Evolutionary conservation across 2,797 vertebrate genomes (phyloP).

Genomic region (Onychomys arenicola): DNA sequence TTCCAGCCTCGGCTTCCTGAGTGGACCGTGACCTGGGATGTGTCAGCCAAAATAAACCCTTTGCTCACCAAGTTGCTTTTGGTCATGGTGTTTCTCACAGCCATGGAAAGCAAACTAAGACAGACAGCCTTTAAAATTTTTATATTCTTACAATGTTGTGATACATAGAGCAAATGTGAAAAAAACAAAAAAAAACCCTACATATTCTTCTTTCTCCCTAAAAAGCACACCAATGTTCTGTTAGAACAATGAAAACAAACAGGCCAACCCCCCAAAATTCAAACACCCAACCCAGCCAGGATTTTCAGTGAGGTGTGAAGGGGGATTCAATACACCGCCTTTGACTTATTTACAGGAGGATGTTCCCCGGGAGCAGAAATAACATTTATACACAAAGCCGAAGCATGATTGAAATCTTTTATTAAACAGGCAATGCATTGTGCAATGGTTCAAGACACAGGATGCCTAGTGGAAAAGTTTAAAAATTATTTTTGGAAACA

Average conservation of each 20-base stretch:
- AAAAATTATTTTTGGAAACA: slow-evolving; percentile 75
- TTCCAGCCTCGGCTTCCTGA: neutral
- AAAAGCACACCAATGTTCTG: neutral
- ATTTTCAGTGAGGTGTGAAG: neutral
- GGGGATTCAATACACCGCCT: neutral
- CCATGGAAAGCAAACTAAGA: neutral
- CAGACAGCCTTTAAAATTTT: neutral
- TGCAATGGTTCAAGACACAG: slow-evolving; percentile 64
- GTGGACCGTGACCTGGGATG: neutral
- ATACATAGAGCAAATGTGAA: neutral
- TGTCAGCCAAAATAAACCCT: neutral
- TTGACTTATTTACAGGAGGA: neutral
- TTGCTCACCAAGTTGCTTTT: neutral
- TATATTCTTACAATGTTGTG: neutral
- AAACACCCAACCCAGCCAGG: neutral
- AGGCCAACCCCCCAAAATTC: neutral
- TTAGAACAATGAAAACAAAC: neutral
- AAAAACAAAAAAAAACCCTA: neutral
- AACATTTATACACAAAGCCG: neutral
- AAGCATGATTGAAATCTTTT: slow-evolving; percentile 70
- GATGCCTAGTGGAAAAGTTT: slow-evolving; percentile 74
- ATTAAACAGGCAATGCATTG: slow-evolving; percentile 80
- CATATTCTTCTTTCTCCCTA: neutral
- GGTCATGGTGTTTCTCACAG: neutral
- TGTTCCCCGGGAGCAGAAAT: neutral